Conservation (phyloP, 2,888 invertebrate genomes). For the Tetramorium bicarinatum region DNA sequence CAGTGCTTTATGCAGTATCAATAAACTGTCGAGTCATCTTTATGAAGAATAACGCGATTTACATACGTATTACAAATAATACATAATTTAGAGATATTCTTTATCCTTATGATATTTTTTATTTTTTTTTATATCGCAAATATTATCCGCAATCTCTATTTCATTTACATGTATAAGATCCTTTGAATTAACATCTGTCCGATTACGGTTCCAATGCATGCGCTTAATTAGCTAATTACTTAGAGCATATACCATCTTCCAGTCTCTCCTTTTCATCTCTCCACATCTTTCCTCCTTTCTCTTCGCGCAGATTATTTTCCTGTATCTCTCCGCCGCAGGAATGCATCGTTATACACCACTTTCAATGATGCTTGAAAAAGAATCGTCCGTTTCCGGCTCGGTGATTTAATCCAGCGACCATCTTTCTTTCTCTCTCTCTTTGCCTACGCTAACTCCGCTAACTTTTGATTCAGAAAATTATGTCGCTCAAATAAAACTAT, state of each 20-base stretch:
- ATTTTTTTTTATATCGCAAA: background rate
- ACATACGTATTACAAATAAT: background rate
- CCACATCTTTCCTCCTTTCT: slow-evolving; percentile 19
- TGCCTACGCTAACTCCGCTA: slow-evolving; percentile 24
- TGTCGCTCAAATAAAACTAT: background rate
- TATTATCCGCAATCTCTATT: background rate
- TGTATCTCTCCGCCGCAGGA: background rate
- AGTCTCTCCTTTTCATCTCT: background rate
- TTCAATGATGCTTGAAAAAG: slow-evolving; percentile 46
- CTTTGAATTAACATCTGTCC: slow-evolving; percentile 4
- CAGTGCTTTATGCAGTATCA: background rate
- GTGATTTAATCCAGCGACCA: slow-evolving; percentile 55
- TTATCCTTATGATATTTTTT: background rate
- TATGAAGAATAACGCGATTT: background rate
- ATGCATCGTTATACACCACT: background rate
- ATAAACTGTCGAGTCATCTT: background rate
- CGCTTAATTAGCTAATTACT: slow-evolving; percentile 73
- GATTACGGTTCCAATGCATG: background rate
- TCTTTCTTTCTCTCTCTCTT: slow-evolving; percentile 50
- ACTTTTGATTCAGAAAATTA: slow-evolving; percentile 47
- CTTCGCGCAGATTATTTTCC: slow-evolving; percentile 12
- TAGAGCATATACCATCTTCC: slow-evolving; percentile 30
- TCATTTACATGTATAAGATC: background rate
- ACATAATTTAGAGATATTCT: background rate
- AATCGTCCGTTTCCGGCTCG: slow-evolving; percentile 10